Percentiles rank a stretch among this genome's conserved stretches.
Evolutionary conservation across 2,888 invertebrate species (phyloP).

Genomic region (Dendrolimus pini): DNA sequence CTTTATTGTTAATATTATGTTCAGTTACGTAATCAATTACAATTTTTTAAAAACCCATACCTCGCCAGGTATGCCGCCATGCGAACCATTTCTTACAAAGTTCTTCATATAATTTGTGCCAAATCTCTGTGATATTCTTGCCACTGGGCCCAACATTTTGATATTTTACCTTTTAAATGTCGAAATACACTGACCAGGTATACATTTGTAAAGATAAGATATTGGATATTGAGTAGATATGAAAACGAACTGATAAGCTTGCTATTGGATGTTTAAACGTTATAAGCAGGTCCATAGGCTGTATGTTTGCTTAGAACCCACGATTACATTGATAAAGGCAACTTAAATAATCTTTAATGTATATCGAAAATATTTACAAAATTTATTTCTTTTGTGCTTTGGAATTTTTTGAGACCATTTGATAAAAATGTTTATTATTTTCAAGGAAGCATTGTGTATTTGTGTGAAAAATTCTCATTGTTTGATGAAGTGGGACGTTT

Average conservation of each 20-base stretch:
- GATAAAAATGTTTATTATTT: conserved; percentile 12
- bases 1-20: too few species aligned
- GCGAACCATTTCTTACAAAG: conserved; percentile 52
- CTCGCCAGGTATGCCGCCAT: conserved; percentile 61
- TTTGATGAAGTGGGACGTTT: too few species aligned
- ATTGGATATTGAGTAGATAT: conserved; percentile 26
- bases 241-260: conserved; percentile 26
- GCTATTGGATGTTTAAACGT: too few species aligned
- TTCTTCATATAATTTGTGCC: conserved; percentile 54
- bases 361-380: too few species aligned
- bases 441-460: too few species aligned
- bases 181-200: conserved; percentile 23
- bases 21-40: conserved; percentile 39
- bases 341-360: too few species aligned
- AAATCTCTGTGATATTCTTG: conserved; percentile 48
- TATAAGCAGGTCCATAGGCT: too few species aligned
- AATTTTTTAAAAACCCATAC: conserved; percentile 26
- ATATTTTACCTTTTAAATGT: conserved; percentile 13
- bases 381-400: too few species aligned
- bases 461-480: too few species aligned
- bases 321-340: too few species aligned
- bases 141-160: conserved; percentile 60
- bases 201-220: conserved; percentile 45
- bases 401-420: neutral
- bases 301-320: too few species aligned